Evolutionary conservation across 2,888 invertebrate genomes (phyloP).

Genomic region (Spodoptera littoralis): DNA sequence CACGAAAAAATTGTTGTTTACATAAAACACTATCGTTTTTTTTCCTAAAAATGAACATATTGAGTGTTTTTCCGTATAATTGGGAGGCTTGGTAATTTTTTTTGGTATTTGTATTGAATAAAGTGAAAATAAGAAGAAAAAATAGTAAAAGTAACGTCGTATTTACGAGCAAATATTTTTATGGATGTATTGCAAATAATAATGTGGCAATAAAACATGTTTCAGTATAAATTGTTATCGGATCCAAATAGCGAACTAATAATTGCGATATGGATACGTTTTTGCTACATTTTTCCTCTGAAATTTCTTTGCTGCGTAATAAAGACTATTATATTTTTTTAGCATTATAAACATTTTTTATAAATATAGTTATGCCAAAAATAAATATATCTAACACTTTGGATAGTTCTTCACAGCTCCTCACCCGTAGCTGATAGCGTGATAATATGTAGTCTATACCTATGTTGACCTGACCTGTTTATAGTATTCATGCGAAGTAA

Average conservation of each 20-base stretch:
- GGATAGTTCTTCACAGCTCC: too few relatives aligned
- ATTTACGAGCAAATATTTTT: constrained; percentile 43
- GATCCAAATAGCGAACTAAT: background rate
- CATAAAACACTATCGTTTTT: constrained; percentile 16
- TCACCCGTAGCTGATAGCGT: too few relatives aligned
- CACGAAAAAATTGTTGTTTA: constrained; percentile 24
- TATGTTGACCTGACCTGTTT: too few relatives aligned
- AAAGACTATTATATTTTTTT: too few relatives aligned
- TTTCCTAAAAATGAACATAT: background rate
- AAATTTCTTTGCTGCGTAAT: too few relatives aligned
- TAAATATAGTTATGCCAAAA: too few relatives aligned
- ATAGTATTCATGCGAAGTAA: too few relatives aligned
- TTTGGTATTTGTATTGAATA: constrained; percentile 5
- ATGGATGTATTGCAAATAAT: constrained; percentile 15
- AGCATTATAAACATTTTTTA: too few relatives aligned
- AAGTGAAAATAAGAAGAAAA: constrained; percentile 37
- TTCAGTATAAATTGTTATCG: constrained; percentile 27
- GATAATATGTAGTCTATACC: too few relatives aligned
- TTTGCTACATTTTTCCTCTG: too few relatives aligned
- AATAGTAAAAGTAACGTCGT: constrained; percentile 33
- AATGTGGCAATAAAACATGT: constrained; percentile 34
- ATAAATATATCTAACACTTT: too few relatives aligned
- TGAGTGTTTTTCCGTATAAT: constrained; percentile 2
- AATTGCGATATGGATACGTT: too few relatives aligned
- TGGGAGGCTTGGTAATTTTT: constrained; percentile 8